Evolutionary conservation across 2,797 vertebrate species (phyloP).

Genomic region (Gymnodraco acuticeps): DNA sequence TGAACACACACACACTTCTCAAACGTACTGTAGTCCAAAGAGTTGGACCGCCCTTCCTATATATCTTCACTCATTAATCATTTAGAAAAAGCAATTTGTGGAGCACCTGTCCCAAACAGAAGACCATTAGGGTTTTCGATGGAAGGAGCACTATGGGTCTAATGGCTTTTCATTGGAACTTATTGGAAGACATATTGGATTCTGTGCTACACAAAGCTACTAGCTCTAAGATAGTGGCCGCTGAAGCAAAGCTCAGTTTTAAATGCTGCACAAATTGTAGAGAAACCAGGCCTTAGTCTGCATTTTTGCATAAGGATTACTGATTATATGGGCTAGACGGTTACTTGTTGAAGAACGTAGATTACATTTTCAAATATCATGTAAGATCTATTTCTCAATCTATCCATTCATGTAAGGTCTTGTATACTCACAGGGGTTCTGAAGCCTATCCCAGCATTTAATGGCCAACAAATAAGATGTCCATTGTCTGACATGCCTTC

Average conservation of each 20-base stretch:
- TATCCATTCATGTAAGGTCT: background rate
- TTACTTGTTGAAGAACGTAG: conserved; percentile 15
- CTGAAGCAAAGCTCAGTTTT: conserved; percentile 35
- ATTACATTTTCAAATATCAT: conserved; percentile 32
- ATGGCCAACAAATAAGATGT: background rate
- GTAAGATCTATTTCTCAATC: background rate
- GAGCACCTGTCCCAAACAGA: conserved; percentile 84
- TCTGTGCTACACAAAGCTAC: conserved; percentile 60
- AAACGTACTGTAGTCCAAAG: conserved; percentile 22
- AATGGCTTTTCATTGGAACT: conserved; percentile 79
- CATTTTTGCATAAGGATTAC: conserved; percentile 15
- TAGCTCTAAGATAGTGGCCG: conserved; percentile 51
- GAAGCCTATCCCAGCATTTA: background rate
- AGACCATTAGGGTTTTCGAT: conserved; percentile 81
- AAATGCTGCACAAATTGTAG: conserved; percentile 6
- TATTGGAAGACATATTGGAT: conserved; percentile 84
- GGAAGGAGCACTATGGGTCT: conserved; percentile 73
- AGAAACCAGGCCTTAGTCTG: conserved; percentile 13
- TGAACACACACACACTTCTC: conserved; percentile 7
- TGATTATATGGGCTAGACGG: conserved; percentile 8
- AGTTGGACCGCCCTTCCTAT: conserved; percentile 57
- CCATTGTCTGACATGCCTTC: background rate
- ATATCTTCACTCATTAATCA: conserved; percentile 84
- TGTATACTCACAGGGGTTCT: conserved; percentile 5
- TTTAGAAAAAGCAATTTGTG: conserved; percentile 85